Base-by-base conservation (phyloP, 2,888 invertebrate genomes). In the Drosophila rubida region DNA sequence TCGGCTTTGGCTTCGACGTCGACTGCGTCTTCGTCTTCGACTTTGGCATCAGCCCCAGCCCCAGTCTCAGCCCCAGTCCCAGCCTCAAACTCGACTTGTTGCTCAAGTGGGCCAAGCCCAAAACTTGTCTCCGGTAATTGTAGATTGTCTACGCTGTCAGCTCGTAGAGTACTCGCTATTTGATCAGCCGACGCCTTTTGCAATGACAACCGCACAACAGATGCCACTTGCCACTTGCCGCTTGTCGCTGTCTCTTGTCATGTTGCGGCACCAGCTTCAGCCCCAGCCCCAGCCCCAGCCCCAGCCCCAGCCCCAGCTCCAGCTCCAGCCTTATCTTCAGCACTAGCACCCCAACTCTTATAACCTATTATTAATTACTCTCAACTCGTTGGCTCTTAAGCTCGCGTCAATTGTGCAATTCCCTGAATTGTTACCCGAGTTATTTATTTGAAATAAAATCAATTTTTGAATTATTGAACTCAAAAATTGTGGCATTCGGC, bases 141-240 rank as follows among this genome's bases (percentile, higher is more conserved):
- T 85, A 78, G 80, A 85, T 87, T 87, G 88, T 81, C 63, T 65
- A 67, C 45, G 76, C 82, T 88, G 87, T 85, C 81, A 73, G 51
- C 63, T 55, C 25, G 35, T 23, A 23, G 45, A 42, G 41, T 42
- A 51, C 42, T 42, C 35, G 53, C 45, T 46, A 55, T 75, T 75
- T 88, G 88, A 82, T 88, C 85, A 86, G 81, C 88, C 80, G 88
- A 81, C 88, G 72, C 71, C 76, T 80, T 69, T 79, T 69, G 75
- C 78, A 68, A 70, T 81, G 69, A 72, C 73, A 68, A 65, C 60
- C 53, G 5, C 48, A 61, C 61, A 62, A 53, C 51, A 64, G 58
- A 63, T 55, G 74, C 59, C 67, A 75, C 68, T 60, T 78, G 68
- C 61, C 64, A 53, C 58, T 55, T 50, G 14, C 23, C 49, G 8